These are phyloP conservation scores for Micrastur ruficollis DNA, from an alignment of 2,797 vertebrate genomes.

Conservation along the genomic window DNA sequence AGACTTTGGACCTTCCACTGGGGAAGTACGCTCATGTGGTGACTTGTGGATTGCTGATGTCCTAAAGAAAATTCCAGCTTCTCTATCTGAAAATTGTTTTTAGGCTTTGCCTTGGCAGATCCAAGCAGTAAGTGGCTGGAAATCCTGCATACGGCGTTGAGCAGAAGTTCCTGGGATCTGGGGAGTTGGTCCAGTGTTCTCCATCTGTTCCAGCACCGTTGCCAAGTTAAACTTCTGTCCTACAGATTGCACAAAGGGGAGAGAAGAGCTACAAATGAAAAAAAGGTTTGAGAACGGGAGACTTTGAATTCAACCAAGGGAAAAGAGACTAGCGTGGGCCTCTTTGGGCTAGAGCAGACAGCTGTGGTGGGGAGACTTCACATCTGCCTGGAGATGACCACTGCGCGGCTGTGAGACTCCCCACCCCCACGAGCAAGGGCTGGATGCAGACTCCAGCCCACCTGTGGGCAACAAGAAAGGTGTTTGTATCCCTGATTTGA, in stretches of 20 bases:
- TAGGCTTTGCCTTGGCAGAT: background rate
- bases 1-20: background rate
- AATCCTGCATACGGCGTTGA: background rate
- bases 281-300: background rate
- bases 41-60: background rate
- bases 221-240: conserved; percentile 45
- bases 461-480: conserved; percentile 3
- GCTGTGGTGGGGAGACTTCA: background rate
- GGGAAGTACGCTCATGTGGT: background rate
- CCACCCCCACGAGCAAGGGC: fast-evolving
- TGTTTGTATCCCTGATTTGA: background rate
- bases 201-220: conserved; percentile 30
- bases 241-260: background rate
- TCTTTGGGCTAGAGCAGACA: background rate
- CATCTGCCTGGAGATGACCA: background rate
- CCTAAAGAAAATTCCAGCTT: background rate
- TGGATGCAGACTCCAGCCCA: background rate
- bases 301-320: background rate
- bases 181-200: conserved; percentile 15
- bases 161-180: conserved; percentile 51
- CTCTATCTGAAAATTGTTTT: background rate
- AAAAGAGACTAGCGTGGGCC: background rate
- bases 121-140: conserved; percentile 24
- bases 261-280: background rate
- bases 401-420: background rate